Percentiles rank a stretch among this genome's conserved stretches.
Conservation (phyloP, 2,113 vertebrate genomes). For the Ivindomyrus marchei region DNA sequence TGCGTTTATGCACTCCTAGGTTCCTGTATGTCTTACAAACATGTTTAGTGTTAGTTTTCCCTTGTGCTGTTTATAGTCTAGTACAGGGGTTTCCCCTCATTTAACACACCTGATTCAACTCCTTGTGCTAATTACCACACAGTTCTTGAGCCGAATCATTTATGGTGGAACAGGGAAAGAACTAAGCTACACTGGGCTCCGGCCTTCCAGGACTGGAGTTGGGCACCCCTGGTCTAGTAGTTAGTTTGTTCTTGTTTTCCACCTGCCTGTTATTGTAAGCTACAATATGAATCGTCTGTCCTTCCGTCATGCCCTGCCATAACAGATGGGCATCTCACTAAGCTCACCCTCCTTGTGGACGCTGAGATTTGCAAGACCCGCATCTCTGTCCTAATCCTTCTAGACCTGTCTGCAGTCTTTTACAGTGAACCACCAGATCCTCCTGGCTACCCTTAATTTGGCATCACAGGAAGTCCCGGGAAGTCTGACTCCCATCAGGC, state of each 20-base stretch:
- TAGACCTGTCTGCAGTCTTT: background rate
- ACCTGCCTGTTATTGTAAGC: background rate
- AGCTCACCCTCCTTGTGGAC: background rate
- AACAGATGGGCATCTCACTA: background rate
- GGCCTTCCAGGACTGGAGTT: no score
- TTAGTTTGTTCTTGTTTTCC: background rate
- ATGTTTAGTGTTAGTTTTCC: background rate
- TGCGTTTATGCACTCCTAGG: background rate
- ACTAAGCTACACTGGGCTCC: no score
- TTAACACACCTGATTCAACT: no score
- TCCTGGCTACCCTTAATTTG: background rate
- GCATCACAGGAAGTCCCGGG: background rate
- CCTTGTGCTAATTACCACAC: no score
- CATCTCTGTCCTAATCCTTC: background rate
- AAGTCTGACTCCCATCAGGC: background rate
- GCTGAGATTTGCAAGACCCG: background rate
- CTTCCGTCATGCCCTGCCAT: background rate
- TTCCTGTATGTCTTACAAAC: background rate
- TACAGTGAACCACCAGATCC: background rate
- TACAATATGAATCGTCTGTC: background rate
- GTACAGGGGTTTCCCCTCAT: no score
- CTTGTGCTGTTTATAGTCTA: background rate
- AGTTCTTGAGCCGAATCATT: no score
- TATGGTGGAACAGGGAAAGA: no score
- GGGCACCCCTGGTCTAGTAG: no score